Percentiles rank a stretch among this genome's conserved stretches.
Conservation (phyloP, 2,113 vertebrate species). For the Sinocyclocheilus anophthalmus region DNA sequence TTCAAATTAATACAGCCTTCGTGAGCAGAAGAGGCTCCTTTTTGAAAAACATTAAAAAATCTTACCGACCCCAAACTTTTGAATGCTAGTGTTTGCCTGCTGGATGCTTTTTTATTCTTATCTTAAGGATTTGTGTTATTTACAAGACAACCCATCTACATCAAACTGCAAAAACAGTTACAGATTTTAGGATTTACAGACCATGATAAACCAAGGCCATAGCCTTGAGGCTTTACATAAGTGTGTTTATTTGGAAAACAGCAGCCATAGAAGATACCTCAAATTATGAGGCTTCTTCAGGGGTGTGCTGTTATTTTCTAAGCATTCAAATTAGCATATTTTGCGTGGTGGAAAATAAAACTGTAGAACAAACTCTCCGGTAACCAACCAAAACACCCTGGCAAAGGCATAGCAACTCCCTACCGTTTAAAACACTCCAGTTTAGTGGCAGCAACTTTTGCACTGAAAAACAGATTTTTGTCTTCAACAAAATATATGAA, state of each 20-base stretch:
- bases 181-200: background rate
- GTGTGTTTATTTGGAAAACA: slow-evolving; percentile 31
- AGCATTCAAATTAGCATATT: background rate
- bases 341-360: background rate
- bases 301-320: background rate
- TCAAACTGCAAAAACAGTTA: background rate
- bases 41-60: background rate
- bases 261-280: background rate
- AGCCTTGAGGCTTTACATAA: background rate
- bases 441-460: background rate
- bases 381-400: background rate
- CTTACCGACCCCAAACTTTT: background rate
- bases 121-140: background rate
- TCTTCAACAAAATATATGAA: background rate
- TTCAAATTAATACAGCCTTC: background rate
- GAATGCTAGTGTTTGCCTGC: background rate
- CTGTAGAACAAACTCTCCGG: background rate
- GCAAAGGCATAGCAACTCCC: background rate
- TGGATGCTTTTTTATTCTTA: background rate
- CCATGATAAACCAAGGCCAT: background rate
- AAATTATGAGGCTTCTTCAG: background rate
- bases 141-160: background rate
- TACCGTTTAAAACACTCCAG: background rate
- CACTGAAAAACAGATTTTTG: background rate
- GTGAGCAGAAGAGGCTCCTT: background rate